phyloP scores from a whole-genome alignment of 2,888 invertebrate genomes.

The Lordiphosa fenestrarum region DNA sequence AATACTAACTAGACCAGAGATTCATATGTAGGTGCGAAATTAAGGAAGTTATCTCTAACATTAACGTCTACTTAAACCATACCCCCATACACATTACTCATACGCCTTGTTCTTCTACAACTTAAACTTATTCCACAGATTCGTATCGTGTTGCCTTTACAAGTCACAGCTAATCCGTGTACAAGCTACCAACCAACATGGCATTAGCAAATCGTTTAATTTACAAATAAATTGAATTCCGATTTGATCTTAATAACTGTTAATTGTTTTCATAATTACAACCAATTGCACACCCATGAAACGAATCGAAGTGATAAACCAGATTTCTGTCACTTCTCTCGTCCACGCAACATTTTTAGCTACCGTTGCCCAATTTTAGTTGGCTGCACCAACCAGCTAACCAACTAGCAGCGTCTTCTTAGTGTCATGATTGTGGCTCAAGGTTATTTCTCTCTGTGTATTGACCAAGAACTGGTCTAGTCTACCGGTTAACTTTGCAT shows the following conservation, averaged over 20 bases:
- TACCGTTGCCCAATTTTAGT: conserved; percentile 21
- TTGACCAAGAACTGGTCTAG: conserved; percentile 39
- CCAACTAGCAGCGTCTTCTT: conserved; percentile 35
- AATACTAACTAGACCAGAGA: too few relatives aligned
- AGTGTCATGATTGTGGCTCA: conserved; percentile 24
- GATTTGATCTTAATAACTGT: conserved; percentile 46
- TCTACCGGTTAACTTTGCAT: conserved; percentile 26
- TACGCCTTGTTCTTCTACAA: conserved; percentile 3
- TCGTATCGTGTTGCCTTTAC: conserved; percentile 9
- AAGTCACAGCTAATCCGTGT: conserved; percentile 22
- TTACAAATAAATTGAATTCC: conserved; percentile 48
- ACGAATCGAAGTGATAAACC: not conserved
- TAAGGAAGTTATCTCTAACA: too few relatives aligned
- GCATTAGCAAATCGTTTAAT: conserved; percentile 35
- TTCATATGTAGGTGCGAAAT: too few relatives aligned
- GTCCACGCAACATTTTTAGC: not conserved
- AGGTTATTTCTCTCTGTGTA: conserved; percentile 12
- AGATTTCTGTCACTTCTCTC: conserved; percentile 3
- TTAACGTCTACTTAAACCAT: too few relatives aligned
- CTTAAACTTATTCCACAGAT: not conserved
- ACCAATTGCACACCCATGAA: conserved; percentile 26
- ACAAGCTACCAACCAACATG: conserved; percentile 24
- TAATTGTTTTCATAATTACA: conserved; percentile 41
- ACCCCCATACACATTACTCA: conserved; percentile 2
- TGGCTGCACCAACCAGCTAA: conserved; percentile 21